phyloP scores from a whole-genome alignment of 92 coral and sea anemone genomes.

The Epizoanthus scotinus region DNA sequence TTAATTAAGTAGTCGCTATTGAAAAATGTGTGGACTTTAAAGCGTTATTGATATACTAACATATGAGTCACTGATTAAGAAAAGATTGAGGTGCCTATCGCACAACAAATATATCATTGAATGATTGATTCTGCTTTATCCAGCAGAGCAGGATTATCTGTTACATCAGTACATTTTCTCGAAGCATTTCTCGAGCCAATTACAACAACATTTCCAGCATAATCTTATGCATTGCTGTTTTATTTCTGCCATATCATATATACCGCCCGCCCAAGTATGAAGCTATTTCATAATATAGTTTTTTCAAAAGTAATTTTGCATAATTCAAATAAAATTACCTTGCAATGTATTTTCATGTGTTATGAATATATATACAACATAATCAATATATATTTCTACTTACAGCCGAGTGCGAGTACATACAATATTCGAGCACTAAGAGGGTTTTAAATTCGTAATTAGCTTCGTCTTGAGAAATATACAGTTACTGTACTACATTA shows the following conservation, averaged over 20 bases:
- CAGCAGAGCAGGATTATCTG: not conserved
- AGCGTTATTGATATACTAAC: not conserved
- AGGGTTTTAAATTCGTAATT: slow-evolving; percentile 4
- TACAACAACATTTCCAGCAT: not conserved
- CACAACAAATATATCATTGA: not conserved
- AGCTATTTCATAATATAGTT: not conserved
- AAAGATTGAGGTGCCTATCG: not conserved
- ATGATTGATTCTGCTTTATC: not conserved
- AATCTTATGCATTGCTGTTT: not conserved
- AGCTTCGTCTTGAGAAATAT: not conserved
- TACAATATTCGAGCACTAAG: not conserved
- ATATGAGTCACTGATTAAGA: not conserved
- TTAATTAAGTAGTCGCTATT: slow-evolving; percentile 1
- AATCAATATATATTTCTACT: not conserved
- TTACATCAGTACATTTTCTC: too few relatives aligned
- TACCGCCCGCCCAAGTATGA: not conserved
- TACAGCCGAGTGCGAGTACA: slow-evolving; percentile 12
- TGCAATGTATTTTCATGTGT: not conserved
- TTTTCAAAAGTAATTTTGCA: not conserved
- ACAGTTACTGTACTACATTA: too few relatives aligned
- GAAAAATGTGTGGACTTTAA: not conserved
- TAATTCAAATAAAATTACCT: not conserved
- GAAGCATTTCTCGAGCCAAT: not conserved
- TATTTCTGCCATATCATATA: not conserved
- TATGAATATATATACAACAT: slow-evolving; percentile 20